These are phyloP conservation scores for Columba janthina DNA, from an alignment of 2,113 vertebrate species.

Conservation along the genomic window DNA sequence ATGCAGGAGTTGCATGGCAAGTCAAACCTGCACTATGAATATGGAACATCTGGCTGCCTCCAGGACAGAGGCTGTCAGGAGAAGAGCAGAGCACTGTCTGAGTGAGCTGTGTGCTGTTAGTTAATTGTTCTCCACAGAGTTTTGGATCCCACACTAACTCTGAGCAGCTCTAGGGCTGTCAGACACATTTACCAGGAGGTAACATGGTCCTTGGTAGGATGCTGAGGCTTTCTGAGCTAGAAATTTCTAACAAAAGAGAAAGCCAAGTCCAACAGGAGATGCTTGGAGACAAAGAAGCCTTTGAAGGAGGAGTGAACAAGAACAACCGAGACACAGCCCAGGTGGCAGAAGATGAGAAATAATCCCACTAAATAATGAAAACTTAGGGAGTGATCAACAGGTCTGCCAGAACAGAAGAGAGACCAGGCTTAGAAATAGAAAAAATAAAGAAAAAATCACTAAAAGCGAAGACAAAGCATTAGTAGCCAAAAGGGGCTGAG, in stretches of 20 bases:
- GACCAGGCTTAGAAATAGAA: not conserved
- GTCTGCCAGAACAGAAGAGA: not conserved
- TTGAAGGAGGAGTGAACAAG: not conserved
- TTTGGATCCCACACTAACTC: not conserved
- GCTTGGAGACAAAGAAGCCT: not conserved
- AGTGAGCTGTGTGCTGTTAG: not conserved
- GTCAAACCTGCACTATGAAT: not conserved
- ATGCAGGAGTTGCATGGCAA: not conserved
- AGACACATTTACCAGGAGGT: not conserved
- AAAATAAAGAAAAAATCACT: not conserved
- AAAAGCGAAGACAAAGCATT: not conserved
- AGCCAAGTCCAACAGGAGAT: not conserved
- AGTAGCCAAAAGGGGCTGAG: not conserved
- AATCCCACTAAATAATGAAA: conserved; percentile 25
- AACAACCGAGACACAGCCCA: not conserved
- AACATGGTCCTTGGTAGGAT: not conserved
- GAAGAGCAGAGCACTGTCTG: not conserved
- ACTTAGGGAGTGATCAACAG: not conserved
- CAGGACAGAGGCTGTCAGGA: not conserved
- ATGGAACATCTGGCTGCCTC: not conserved
- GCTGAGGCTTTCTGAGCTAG: not conserved
- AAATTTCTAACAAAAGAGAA: not conserved
- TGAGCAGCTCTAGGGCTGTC: not conserved
- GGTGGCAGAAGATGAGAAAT: conserved; percentile 10
- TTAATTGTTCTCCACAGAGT: not conserved